phyloP scores from a whole-genome alignment of 2,113 vertebrate species.

The Willisornis vidua region DNA sequence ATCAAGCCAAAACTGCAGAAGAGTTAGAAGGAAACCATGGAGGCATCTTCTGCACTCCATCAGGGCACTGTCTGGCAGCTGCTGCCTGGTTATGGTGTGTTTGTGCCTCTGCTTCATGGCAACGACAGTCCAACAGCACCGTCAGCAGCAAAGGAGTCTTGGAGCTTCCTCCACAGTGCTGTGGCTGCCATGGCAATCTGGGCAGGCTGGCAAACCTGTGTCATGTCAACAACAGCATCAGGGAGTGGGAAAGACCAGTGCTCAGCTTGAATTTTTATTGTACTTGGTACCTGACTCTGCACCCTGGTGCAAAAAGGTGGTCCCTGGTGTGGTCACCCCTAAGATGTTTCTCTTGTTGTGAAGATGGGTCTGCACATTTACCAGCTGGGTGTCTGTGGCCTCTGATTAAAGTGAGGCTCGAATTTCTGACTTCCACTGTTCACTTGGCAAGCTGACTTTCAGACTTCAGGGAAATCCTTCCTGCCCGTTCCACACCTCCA shows the following conservation, averaged over 20 bases:
- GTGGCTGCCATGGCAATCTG: background rate
- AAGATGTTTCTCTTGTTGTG: background rate
- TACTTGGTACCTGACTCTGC: background rate
- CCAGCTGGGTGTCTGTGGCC: background rate
- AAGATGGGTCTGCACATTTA: background rate
- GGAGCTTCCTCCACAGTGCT: background rate
- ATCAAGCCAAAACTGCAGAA: background rate
- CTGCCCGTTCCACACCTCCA: background rate
- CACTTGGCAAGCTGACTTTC: background rate
- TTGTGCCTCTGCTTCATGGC: conserved; percentile 44
- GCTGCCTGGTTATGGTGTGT: conserved; percentile 11
- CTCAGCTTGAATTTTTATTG: background rate
- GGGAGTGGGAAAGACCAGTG: background rate
- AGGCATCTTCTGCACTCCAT: background rate
- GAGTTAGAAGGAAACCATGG: background rate
- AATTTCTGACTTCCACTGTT: background rate
- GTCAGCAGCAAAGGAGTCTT: background rate
- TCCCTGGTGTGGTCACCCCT: background rate
- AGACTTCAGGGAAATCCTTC: background rate
- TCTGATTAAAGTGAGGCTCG: background rate
- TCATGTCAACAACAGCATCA: background rate
- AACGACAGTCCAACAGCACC: background rate
- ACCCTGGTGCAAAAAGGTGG: background rate
- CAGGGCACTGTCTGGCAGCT: background rate
- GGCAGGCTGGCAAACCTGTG: background rate